Base-by-base conservation (phyloP, 2,888 invertebrate genomes). In the Serripes groenlandicus region DNA sequence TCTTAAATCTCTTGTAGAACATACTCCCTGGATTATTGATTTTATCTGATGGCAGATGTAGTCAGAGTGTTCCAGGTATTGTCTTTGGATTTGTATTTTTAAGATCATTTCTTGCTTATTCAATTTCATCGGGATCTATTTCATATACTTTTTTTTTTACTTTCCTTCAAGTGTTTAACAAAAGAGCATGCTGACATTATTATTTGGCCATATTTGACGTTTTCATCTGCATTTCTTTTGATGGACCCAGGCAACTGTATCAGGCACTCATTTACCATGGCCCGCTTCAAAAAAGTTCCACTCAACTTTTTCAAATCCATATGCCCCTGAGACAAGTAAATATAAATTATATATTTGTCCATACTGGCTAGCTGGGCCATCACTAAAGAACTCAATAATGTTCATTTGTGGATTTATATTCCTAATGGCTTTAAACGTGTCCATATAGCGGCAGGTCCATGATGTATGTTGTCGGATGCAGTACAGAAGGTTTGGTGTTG, bases 231-330 rank as follows among this genome's bases (percentile, higher is more conserved):
- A 71, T 90, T 87, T 89, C 92, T 81, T 78, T 92, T 93, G n/a
- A 91, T 68, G 32, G 85, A 79, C 5, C 88, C 93, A 74, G 92
- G n/a, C 93, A 54, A 94, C 85, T 23, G 92, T 93, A 90, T 92
- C 93, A 28, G 92, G 90, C 23, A 91, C 89, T 21, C 92, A 93
- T 77, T 94, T 94, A 7, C 93, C 92, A 84, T 93, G 93, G 5
- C 93, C 92, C 15, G 91, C 89, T 83, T 94, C 93, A 75, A 89
- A 90, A 87, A 87, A 94, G 75, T 94, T 92, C 93, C 92, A 94
- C 11, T 83, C 28, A 30, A 60, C 73, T n/a, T 71, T 35, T 42
- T 9, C 18, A 42, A 11, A 42, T 42, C 42, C 42, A 11, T 11
- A 42, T 42, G 18, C 9, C 18, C 18, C 42, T 42, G 42, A n/a